Evolutionary conservation across 1,140 invertebrate species (phyloP).

Genomic region (Conus betulinus): DNA sequence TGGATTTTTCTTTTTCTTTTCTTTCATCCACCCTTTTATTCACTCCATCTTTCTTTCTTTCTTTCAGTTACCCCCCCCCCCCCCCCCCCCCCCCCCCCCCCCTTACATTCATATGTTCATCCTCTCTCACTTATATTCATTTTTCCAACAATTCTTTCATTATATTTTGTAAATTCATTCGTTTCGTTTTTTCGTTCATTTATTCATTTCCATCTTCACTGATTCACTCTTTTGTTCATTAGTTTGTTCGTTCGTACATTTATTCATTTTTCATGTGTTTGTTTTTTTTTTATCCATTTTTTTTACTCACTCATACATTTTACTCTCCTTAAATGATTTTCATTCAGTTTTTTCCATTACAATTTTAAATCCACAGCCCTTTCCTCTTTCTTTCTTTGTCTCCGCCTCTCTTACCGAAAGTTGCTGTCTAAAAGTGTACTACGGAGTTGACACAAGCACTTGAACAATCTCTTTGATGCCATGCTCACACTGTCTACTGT

Average conservation of each 20-base stretch:
- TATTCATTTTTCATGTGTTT: neutral
- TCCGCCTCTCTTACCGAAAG: neutral
- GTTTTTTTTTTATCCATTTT: neutral
- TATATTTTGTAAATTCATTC: neutral
- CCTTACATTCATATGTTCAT: neutral
- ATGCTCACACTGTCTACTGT: too few species aligned
- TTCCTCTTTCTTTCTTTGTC: neutral
- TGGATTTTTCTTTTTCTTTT: neutral
- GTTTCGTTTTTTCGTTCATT: neutral
- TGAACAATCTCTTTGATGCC: too few species aligned
- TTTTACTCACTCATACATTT: neutral
- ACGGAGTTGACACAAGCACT: too few species aligned
- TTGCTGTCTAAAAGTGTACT: too few species aligned
- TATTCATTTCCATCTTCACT: neutral
- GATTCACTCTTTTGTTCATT: neutral
- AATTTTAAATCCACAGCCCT: neutral
- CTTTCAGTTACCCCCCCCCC: neutral
- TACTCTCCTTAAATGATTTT: neutral
- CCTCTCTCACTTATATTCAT: neutral
- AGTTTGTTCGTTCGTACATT: neutral
- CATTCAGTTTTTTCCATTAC: neutral
- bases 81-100: neutral
- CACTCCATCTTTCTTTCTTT: neutral
- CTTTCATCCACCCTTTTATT: neutral
- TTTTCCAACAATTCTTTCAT: neutral